Conservation (phyloP, 2,888 invertebrate species). For the Linnaemya vulpina region DNA sequence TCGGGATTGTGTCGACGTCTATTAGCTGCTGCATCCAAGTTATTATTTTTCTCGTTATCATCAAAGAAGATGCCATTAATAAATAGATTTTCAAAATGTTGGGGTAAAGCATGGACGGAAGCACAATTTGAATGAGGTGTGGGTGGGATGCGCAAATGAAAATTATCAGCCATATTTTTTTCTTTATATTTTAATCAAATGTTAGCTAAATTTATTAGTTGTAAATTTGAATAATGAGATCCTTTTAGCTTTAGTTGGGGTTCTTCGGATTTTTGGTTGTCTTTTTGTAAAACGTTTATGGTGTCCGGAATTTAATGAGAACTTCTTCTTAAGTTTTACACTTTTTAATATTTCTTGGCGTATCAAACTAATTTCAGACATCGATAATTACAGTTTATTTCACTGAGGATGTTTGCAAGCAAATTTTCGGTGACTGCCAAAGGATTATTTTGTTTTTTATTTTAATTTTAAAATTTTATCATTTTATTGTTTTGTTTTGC, state of each 20-base stretch:
- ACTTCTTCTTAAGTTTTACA: constrained; percentile 26
- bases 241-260: constrained; percentile 58
- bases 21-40: constrained; percentile 45
- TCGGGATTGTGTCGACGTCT: constrained; percentile 65
- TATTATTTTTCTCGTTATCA: constrained; percentile 70
- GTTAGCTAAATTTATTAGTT: constrained; percentile 72
- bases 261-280: constrained; percentile 39
- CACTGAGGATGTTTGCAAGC: constrained; percentile 1
- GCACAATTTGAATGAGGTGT: not conserved
- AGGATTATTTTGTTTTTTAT: not conserved
- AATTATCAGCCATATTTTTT: constrained; percentile 48
- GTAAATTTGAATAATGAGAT: constrained; percentile 68
- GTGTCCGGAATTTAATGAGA: not conserved
- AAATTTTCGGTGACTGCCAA: not conserved
- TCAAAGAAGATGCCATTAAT: constrained; percentile 76
- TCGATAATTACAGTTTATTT: constrained; percentile 64
- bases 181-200: constrained; percentile 35
- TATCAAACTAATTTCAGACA: constrained; percentile 72
- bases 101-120: constrained; percentile 73
- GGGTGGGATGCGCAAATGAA: constrained; percentile 46
- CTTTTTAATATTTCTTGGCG: constrained; percentile 38
- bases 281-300: constrained; percentile 4
- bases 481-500: constrained; percentile 37
- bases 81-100: constrained; percentile 79
- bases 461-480: constrained; percentile 11